Conservation (phyloP, 2,888 invertebrate genomes). For the Cheilosia vernalis region DNA sequence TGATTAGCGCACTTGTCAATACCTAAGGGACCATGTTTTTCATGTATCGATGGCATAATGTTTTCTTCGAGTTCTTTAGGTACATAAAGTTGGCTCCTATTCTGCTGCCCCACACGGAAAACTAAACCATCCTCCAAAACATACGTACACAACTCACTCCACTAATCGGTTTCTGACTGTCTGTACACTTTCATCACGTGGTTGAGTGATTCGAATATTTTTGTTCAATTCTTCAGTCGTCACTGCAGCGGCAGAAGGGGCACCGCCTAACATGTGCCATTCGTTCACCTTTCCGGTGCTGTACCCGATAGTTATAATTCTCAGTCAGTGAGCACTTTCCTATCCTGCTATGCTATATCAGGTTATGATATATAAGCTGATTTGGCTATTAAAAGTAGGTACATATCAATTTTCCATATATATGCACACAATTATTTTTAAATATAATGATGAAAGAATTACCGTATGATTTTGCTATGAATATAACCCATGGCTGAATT, state of each 20-base stretch:
- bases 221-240: not conserved
- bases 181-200: slow-evolving; percentile 3
- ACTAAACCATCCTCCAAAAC: slow-evolving; percentile 12
- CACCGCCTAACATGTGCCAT: slow-evolving; percentile 44
- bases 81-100: not conserved
- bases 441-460: slow-evolving; percentile 74
- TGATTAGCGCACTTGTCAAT: not conserved
- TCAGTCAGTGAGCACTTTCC: slow-evolving; percentile 35
- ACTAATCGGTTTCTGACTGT: not conserved
- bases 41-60: not conserved
- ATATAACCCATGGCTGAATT: slow-evolving; percentile 44
- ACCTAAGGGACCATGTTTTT: not conserved
- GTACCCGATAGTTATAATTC: slow-evolving; percentile 35
- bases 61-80: not conserved
- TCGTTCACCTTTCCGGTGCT: slow-evolving; percentile 26
- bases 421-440: not conserved
- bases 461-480: slow-evolving; percentile 60
- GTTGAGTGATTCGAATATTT: slow-evolving; percentile 23
- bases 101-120: not conserved
- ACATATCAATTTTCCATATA: not conserved
- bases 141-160: not conserved
- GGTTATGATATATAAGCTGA: too few relatives aligned
- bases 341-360: too few relatives aligned
- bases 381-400: not conserved
- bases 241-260: not conserved